Percentiles rank a stretch among this genome's conserved stretches.
Evolutionary conservation across 2,113 vertebrate genomes (phyloP).

Genomic region (Callopanchax toddi): DNA sequence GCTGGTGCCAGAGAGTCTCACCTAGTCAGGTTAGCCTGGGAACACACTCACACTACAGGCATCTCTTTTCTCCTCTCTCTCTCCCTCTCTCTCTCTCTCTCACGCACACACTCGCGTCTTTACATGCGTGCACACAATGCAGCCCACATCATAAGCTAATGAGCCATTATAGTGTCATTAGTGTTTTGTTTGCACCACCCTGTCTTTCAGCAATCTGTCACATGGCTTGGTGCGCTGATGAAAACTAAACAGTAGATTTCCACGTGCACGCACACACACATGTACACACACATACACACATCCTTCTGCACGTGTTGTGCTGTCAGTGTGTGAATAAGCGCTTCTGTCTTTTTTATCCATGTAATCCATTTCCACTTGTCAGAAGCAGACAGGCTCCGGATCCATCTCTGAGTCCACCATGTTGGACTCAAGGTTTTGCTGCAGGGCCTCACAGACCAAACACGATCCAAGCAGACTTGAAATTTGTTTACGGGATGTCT

Average conservation of each 20-base stretch:
- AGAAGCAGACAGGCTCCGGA: slow-evolving; percentile 20
- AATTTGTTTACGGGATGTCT: slow-evolving; percentile 61
- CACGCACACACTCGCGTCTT: slow-evolving; percentile 26
- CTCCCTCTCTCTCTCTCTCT: slow-evolving; percentile 6
- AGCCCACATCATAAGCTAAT: slow-evolving; percentile 71
- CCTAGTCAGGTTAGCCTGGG: slow-evolving; percentile 77
- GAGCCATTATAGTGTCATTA: slow-evolving; percentile 77
- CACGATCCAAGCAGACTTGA: slow-evolving; percentile 58
- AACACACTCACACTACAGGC: slow-evolving; percentile 57
- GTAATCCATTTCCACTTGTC: slow-evolving; percentile 42
- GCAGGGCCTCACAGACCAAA: slow-evolving; percentile 18
- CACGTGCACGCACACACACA: slow-evolving; percentile 7
- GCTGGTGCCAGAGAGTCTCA: slow-evolving; percentile 81
- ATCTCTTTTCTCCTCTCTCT: slow-evolving; percentile 34
- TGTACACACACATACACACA: background rate
- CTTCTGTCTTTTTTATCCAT: slow-evolving; percentile 25
- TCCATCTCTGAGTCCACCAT: slow-evolving; percentile 18
- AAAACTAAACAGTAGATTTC: slow-evolving; percentile 44
- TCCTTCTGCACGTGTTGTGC: slow-evolving; percentile 11
- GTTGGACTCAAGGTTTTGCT: slow-evolving; percentile 14
- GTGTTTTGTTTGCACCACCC: slow-evolving; percentile 69
- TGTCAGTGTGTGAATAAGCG: slow-evolving; percentile 10
- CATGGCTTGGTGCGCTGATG: slow-evolving; percentile 50
- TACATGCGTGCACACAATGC: slow-evolving; percentile 39
- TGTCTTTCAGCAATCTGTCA: slow-evolving; percentile 61